A percentile compares a stretch with the other conserved stretches of the same genome.
Evolutionary conservation across 2,888 invertebrate genomes (phyloP).

Genomic region (Watsonalla cultraria): DNA sequence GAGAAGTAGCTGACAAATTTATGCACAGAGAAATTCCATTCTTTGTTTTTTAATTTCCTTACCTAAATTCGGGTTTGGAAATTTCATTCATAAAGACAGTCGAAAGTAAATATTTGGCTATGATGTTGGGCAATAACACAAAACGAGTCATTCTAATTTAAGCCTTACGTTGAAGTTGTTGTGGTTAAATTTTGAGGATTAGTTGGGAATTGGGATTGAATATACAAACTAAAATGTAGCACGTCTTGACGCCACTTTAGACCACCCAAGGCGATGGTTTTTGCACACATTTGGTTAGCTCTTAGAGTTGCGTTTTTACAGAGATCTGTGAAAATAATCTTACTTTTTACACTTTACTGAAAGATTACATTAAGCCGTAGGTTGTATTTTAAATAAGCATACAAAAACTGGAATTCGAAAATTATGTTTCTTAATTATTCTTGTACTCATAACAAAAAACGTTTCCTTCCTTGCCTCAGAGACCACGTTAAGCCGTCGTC

Average conservation of each 20-base stretch:
- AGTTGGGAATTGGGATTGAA: slow-evolving; percentile 42
- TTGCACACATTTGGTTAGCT: slow-evolving; percentile 52
- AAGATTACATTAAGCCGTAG: not conserved
- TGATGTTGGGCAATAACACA: slow-evolving; percentile 36
- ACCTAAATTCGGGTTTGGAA: slow-evolving; percentile 47
- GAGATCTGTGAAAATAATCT: slow-evolving; percentile 47
- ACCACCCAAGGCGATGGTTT: slow-evolving; percentile 67
- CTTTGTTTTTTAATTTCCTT: slow-evolving; percentile 16
- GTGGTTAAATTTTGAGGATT: slow-evolving; percentile 10
- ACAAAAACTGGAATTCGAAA: no score
- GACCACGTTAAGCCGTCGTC: no score
- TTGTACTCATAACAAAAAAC: no score
- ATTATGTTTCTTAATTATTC: no score
- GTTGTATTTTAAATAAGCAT: not conserved
- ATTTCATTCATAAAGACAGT: slow-evolving; percentile 73
- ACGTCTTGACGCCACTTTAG: slow-evolving; percentile 67
- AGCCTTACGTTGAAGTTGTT: not conserved
- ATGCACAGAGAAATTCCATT: slow-evolving; percentile 1
- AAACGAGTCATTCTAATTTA: slow-evolving; percentile 6
- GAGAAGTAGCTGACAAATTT: slow-evolving; percentile 2
- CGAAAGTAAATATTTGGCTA: slow-evolving; percentile 64
- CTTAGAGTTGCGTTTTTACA: slow-evolving; percentile 51
- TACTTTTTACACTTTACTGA: slow-evolving; percentile 23
- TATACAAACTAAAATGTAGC: slow-evolving; percentile 59
- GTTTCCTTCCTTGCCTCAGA: no score